phyloP scores from a whole-genome alignment of 2,113 vertebrate species.

The Lepidothrix coronata region DNA sequence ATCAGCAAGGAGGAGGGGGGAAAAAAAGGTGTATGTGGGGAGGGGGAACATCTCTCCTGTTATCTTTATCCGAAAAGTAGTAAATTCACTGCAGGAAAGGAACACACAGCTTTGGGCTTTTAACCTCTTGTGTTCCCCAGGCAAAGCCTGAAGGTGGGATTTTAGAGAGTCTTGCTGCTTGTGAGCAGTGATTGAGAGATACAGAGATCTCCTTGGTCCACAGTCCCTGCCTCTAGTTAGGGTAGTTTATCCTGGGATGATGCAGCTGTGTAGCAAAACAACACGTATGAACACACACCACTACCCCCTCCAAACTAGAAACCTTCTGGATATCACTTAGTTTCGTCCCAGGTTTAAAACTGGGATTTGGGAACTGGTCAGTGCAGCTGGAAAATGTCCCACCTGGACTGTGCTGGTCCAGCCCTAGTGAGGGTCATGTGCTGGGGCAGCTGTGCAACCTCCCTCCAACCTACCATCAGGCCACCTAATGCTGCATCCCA shows the following conservation, averaged over 20 bases:
- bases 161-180: background rate
- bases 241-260: background rate
- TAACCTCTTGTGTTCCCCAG: constrained; percentile 1
- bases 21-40: background rate
- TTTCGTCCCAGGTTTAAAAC: constrained; percentile 7
- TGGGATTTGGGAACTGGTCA: constrained; percentile 13
- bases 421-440: background rate
- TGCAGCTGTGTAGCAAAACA: constrained; percentile 30
- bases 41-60: background rate
- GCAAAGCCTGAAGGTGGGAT: background rate
- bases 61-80: background rate
- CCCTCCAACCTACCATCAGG: background rate
- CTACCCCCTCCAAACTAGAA: background rate
- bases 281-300: background rate
- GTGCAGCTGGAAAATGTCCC: constrained; percentile 4
- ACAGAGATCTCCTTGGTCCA: background rate
- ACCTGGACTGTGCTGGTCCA: background rate
- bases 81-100: background rate
- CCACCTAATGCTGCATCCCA: background rate
- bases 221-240: background rate
- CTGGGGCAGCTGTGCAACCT: background rate
- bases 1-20: background rate
- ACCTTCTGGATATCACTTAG: background rate
- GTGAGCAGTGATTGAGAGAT: background rate
- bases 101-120: constrained; percentile 1